Base-by-base conservation (phyloP, 2,888 invertebrate genomes). In the Lumbricus terrestris region DNA sequence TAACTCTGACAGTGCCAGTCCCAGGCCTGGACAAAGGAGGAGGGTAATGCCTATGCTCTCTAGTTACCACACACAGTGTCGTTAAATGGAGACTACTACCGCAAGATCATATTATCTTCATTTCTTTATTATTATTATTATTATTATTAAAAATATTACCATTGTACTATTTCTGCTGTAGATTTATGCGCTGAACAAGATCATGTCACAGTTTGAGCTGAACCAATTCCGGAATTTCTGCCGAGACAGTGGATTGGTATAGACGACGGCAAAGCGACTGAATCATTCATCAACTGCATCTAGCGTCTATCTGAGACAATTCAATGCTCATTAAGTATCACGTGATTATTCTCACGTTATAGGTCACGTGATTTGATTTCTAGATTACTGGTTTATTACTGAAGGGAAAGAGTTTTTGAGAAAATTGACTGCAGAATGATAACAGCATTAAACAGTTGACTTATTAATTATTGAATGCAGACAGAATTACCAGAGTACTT, bases 181-280 rank as follows among this genome's bases (percentile, higher is more conserved):
- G 85, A 85, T 85, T 37, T 85, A 85, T 85, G 85, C 85, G n/a
- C 85, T 85, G 34, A 85, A 85, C 85, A 85, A 85, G 85, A 85
- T 85, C 85, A 85, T 85, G 85, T 13, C 85, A 15, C 85, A 85
- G 85, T 35, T 85, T 11, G 85, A 85, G 85, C 23, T 85, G 35
- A 85, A 35, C 35, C 85, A 85, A 33, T 85, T 85, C 37, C 3
- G 37, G 35, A 85, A 85, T 85, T 85, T 37, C 34, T 85, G 85
- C 37, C 16, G 8, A 35, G 85, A 85, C 34, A 35, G 35, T 85
- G 85, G 37, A 8, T 35, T 34, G 1, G 37, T 85, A 35, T 85
- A 85, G 37, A 33, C 20, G 85, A 83, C 83, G 5, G n/a, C n/a
- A n/a, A 47, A 47, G 23, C 23, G 47, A 69, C 69, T 13, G n/a